A percentile compares a stretch with the other conserved stretches of the same genome.
These are phyloP conservation scores for Chrysoperla carnea DNA, from an alignment of 1,140 invertebrate species.

Conservation along the genomic window DNA sequence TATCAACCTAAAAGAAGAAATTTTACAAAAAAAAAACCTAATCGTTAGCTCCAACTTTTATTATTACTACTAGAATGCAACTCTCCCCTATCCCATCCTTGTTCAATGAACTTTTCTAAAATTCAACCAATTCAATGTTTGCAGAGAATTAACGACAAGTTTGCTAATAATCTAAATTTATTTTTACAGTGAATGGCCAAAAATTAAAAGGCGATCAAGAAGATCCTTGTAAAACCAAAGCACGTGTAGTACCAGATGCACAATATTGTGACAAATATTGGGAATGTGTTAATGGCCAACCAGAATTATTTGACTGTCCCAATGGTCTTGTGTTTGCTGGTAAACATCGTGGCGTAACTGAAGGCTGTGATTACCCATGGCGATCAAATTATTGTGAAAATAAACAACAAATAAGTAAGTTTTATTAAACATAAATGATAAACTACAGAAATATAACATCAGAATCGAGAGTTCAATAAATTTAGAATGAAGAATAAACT, in stretches of 20 bases:
- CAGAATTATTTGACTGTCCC: constrained; percentile 72
- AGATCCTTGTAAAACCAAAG: constrained; percentile 61
- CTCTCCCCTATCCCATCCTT: no score
- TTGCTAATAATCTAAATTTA: no score
- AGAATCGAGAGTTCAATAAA: no score
- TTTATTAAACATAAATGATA: no score
- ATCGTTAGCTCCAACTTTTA: no score
- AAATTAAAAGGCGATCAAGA: constrained; percentile 30
- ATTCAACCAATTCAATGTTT: no score
- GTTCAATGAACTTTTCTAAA: no score
- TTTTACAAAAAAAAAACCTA: no score
- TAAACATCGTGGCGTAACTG: constrained; percentile 67
- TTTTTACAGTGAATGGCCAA: constrained; percentile 17
- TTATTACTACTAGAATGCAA: no score
- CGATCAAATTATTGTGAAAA: constrained; percentile 69
- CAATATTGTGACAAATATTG: constrained; percentile 77
- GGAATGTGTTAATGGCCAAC: constrained; percentile 62
- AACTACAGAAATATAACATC: background rate
- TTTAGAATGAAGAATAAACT: no score
- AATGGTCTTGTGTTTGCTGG: constrained; percentile 80
- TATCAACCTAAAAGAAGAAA: no score
- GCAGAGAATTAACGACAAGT: no score
- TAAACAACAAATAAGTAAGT: constrained; percentile 52
- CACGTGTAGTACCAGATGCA: constrained; percentile 51
- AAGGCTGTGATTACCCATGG: constrained; percentile 81